Evolutionary conservation across 2,888 invertebrate genomes (phyloP).

Genomic region (Troides oblongomaculatus): DNA sequence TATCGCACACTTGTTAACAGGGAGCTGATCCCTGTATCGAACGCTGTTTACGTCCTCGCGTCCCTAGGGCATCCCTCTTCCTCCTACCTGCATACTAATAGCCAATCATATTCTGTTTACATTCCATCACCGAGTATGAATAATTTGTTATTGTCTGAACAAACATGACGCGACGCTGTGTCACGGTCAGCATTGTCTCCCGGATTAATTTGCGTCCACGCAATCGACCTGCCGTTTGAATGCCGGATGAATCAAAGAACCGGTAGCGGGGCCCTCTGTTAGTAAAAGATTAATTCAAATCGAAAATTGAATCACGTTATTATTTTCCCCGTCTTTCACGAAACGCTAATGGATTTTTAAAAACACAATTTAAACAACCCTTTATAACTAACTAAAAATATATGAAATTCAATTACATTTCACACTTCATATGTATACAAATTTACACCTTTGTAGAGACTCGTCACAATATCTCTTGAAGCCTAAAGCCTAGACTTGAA

Average conservation of each 20-base stretch:
- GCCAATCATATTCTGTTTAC: conserved; percentile 80
- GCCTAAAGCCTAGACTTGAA: no score
- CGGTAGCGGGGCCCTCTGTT: conserved; percentile 49
- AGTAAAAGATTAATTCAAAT: conserved; percentile 63
- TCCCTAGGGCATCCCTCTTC: conserved; percentile 55
- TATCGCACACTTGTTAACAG: conserved; percentile 72
- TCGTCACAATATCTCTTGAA: no score
- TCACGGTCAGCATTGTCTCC: conserved; percentile 72
- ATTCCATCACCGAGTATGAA: conserved; percentile 79
- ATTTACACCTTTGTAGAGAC: no score
- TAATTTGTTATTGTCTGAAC: conserved; percentile 78
- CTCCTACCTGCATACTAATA: conserved; percentile 72
- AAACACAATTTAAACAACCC: conserved; percentile 19
- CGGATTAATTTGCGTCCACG: conserved; percentile 71
- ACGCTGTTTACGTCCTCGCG: conserved; percentile 42
- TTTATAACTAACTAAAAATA: conserved; percentile 1
- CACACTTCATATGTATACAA: background rate
- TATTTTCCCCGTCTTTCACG: conserved; percentile 45
- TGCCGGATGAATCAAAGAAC: conserved; percentile 63
- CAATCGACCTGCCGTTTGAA: conserved; percentile 54
- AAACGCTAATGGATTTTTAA: conserved; percentile 28
- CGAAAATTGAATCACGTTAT: conserved; percentile 62
- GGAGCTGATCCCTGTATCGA: conserved; percentile 64
- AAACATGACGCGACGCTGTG: conserved; percentile 62
- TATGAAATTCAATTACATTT: conserved; percentile 11